phyloP scores from a whole-genome alignment of 1,140 invertebrate genomes.

The Adelges cooleyi region DNA sequence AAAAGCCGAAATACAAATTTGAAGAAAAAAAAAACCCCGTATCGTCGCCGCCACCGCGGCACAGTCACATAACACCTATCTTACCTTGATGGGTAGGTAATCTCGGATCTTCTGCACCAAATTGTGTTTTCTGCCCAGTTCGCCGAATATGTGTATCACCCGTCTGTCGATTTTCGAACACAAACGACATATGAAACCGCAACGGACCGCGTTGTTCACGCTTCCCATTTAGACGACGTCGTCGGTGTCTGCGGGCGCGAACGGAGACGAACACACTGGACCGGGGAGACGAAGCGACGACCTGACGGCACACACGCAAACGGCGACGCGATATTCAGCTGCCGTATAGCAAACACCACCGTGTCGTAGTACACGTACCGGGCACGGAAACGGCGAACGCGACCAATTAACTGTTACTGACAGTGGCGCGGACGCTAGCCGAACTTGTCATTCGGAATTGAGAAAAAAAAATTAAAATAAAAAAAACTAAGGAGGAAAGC shows the following conservation, averaged over 20 bases:
- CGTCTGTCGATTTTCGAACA: constrained; percentile 68
- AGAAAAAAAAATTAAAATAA: too few species aligned
- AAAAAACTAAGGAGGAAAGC: too few species aligned
- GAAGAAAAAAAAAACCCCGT: too few species aligned
- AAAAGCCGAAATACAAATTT: too few species aligned
- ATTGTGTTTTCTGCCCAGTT: constrained; percentile 56
- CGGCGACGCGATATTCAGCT: background rate
- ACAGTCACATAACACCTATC: too few species aligned
- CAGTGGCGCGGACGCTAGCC: too few species aligned
- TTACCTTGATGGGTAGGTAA: constrained; percentile 61
- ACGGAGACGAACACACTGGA: background rate
- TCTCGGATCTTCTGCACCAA: constrained; percentile 62
- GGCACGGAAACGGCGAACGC: too few species aligned
- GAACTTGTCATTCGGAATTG: too few species aligned
- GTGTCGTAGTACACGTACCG: too few species aligned
- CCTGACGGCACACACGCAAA: background rate
- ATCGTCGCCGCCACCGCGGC: background rate
- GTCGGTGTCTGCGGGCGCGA: background rate
- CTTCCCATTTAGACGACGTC: constrained; percentile 49
- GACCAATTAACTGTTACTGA: too few species aligned
- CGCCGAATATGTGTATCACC: constrained; percentile 63
- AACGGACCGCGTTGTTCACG: constrained; percentile 58
- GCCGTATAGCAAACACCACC: too few species aligned
- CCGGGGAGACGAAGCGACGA: background rate
- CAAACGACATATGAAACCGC: constrained; percentile 63